Evolutionary conservation across 2,888 invertebrate genomes (phyloP).

Genomic region (Phymatocera aterrima): DNA sequence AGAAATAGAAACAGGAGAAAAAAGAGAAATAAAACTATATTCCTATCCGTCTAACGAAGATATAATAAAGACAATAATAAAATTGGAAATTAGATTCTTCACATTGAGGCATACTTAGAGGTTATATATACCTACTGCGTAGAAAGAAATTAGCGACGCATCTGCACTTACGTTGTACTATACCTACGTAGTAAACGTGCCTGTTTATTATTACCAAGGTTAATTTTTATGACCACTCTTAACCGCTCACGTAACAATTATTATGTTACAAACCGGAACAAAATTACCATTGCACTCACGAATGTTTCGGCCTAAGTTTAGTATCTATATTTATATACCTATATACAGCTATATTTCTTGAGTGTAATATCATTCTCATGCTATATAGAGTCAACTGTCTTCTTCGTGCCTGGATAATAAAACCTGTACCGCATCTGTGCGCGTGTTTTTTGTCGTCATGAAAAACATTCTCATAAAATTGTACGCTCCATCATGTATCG

Average conservation of each 20-base stretch:
- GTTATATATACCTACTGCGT: not conserved
- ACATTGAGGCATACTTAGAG: too few species aligned
- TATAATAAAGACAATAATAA: too few species aligned
- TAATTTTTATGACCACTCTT: not conserved
- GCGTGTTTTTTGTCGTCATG: too few species aligned
- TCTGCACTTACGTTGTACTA: not conserved
- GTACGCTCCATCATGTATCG: too few species aligned
- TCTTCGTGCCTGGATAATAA: too few species aligned
- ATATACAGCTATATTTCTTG: not conserved
- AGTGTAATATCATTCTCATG: not conserved
- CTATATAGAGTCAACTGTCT: not conserved
- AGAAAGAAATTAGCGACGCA: not conserved
- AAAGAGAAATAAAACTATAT: too few species aligned
- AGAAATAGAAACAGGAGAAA: too few species aligned
- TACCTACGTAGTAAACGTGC: not conserved
- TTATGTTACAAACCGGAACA: not conserved
- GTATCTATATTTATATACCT: not conserved
- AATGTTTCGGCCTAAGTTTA: not conserved
- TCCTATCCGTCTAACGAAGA: too few species aligned
- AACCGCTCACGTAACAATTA: slow-evolving; percentile 13
- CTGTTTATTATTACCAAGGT: slow-evolving; percentile 27
- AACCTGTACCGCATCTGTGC: too few species aligned
- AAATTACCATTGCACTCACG: not conserved
- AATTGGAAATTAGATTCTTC: too few species aligned
- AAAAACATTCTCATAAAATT: too few species aligned